Percentiles rank a stretch among this genome's conserved stretches.
These are phyloP conservation scores for Neofelis nebulosa DNA, from an alignment of 2,113 vertebrate species.

Conservation along the genomic window DNA sequence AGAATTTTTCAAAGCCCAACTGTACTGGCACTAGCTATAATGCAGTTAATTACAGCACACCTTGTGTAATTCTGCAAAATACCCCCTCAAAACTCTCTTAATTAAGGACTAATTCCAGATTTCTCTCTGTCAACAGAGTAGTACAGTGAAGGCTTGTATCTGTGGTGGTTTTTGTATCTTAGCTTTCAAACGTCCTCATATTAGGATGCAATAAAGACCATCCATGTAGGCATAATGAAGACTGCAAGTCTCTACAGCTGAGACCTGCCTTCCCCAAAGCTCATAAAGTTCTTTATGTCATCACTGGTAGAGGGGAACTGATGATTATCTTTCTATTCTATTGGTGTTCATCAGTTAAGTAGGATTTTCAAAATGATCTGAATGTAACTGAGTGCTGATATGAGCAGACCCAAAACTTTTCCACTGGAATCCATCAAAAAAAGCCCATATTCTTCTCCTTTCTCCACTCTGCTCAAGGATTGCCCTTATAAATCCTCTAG, in stretches of 20 bases:
- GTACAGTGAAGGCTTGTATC: background rate
- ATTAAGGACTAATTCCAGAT: background rate
- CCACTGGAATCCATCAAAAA: background rate
- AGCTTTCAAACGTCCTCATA: background rate
- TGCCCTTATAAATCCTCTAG: background rate
- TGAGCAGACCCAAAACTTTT: background rate
- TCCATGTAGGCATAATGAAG: background rate
- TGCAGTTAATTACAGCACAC: background rate
- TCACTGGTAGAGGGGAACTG: background rate
- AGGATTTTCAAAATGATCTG: background rate
- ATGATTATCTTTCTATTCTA: background rate
- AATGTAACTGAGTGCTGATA: background rate
- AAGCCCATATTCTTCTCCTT: background rate
- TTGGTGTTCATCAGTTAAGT: background rate
- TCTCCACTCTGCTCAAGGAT: background rate
- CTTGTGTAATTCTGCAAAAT: conserved; percentile 43
- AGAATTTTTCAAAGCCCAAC: background rate
- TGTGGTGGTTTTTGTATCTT: background rate
- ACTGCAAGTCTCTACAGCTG: background rate
- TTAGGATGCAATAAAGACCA: background rate
- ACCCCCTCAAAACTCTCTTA: background rate
- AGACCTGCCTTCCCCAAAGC: background rate
- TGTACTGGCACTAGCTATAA: background rate
- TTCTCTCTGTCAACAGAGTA: conserved; percentile 12
- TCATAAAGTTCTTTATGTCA: background rate